Conservation (phyloP, 2,113 vertebrate genomes). For the Halichoerus grypus region DNA sequence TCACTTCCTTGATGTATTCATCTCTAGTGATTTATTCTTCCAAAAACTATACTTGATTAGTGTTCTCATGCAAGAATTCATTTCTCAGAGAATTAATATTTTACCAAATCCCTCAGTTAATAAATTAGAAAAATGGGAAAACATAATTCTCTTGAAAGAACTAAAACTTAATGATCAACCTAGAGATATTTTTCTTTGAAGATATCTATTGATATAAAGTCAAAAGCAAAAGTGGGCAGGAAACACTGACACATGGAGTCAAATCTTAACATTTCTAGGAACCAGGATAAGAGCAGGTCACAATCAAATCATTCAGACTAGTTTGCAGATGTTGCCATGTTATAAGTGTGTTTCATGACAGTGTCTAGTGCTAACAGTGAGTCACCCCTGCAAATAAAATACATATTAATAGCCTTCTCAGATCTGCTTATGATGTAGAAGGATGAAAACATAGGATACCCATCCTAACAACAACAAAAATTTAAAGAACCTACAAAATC, state of each 20-base stretch:
- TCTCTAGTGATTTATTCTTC: slow-evolving; percentile 17
- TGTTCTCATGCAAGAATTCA: background rate
- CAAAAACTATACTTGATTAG: background rate
- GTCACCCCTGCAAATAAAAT: background rate
- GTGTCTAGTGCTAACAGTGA: background rate
- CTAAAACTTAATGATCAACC: background rate
- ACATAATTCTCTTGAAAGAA: background rate
- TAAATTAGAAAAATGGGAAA: background rate
- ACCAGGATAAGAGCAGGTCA: background rate
- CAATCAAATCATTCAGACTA: background rate
- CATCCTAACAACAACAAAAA: background rate
- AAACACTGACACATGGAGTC: background rate
- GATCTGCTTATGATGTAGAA: background rate
- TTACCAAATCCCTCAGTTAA: background rate
- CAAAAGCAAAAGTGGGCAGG: background rate
- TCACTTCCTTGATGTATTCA: background rate
- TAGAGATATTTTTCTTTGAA: background rate
- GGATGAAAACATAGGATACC: background rate
- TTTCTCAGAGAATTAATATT: slow-evolving; percentile 30
- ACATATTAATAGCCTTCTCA: background rate
- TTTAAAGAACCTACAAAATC: background rate
- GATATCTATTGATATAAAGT: background rate
- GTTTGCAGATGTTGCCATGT: background rate
- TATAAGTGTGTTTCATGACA: background rate
- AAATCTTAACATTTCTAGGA: background rate